phyloP scores from a whole-genome alignment of 1,140 invertebrate species.

The Drosophila pectinifera region DNA sequence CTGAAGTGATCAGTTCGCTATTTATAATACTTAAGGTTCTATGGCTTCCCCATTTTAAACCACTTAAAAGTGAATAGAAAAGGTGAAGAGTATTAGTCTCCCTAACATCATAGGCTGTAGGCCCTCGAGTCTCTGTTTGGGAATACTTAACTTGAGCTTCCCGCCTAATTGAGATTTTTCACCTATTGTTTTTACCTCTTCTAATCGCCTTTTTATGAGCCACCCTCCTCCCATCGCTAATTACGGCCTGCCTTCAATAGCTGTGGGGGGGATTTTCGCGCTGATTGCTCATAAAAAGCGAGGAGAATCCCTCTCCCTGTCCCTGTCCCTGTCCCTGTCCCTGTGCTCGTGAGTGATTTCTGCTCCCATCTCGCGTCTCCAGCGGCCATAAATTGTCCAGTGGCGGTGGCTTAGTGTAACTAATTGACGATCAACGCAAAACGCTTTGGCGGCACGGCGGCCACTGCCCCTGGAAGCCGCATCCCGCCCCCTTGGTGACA shows the following conservation, averaged over 20 bases:
- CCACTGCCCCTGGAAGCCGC: constrained; percentile 26
- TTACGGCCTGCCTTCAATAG: neutral
- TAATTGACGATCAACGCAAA: constrained; percentile 72
- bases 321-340: too few species aligned
- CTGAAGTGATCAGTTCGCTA: too few species aligned
- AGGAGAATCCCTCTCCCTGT: neutral
- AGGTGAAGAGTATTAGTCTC: too few species aligned
- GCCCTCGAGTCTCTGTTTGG: too few species aligned
- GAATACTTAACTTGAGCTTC: too few species aligned
- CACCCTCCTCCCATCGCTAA: neutral
- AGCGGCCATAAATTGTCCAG: constrained; percentile 37
- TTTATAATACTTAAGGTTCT: too few species aligned
- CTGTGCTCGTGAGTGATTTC: constrained; percentile 6
- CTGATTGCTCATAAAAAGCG: constrained; percentile 7
- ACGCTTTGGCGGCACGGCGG: constrained; percentile 54
- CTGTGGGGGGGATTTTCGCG: neutral
- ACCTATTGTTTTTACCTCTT: constrained; percentile 1
- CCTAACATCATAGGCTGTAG: too few species aligned
- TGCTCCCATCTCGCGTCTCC: constrained; percentile 18
- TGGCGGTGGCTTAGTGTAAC: constrained; percentile 56
- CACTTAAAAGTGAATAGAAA: too few species aligned
- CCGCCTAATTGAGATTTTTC: constrained; percentile 8
- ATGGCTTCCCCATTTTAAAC: too few species aligned
- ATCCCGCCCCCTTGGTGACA: constrained; percentile 52
- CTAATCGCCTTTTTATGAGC: constrained; percentile 10